These are phyloP conservation scores for Ibycter americanus DNA, from an alignment of 2,797 vertebrate species.

Conservation along the genomic window DNA sequence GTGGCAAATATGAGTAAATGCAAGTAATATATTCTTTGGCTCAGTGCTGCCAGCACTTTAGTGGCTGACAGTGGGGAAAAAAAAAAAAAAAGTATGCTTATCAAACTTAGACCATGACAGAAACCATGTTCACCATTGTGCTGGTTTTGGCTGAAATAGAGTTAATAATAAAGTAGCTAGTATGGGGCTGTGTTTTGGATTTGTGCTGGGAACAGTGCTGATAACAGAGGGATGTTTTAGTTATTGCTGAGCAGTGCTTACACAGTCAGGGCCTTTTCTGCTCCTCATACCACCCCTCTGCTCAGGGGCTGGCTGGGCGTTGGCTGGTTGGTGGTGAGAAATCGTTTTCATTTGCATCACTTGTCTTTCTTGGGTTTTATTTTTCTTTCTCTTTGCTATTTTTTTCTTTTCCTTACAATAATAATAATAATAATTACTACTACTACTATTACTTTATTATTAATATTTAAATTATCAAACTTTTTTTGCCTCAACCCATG, in stretches of 20 bases:
- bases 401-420: not conserved
- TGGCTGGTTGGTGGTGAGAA: rapidly evolving
- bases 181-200: not conserved
- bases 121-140: not conserved
- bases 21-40: not conserved
- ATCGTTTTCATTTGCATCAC: not conserved
- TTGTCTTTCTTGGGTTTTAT: not conserved
- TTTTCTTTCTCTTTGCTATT: not conserved
- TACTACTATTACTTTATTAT: not conserved
- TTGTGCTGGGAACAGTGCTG: not conserved
- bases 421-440: too few species aligned
- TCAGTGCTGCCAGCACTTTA: not conserved
- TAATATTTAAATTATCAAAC: not conserved
- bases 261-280: not conserved
- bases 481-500: not conserved
- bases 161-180: not conserved
- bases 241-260: not conserved
- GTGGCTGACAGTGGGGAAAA: not conserved
- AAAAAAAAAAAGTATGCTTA: not conserved
- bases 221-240: not conserved
- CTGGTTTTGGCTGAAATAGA: not conserved
- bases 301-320: rapidly evolving
- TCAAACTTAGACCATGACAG: not conserved
- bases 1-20: constrained; percentile 36
- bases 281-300: not conserved